Evolutionary conservation across 2,888 invertebrate genomes (phyloP), one percentile per base, ranked within the genome.

Genomic region (Drosophila melanosoma): DNA sequence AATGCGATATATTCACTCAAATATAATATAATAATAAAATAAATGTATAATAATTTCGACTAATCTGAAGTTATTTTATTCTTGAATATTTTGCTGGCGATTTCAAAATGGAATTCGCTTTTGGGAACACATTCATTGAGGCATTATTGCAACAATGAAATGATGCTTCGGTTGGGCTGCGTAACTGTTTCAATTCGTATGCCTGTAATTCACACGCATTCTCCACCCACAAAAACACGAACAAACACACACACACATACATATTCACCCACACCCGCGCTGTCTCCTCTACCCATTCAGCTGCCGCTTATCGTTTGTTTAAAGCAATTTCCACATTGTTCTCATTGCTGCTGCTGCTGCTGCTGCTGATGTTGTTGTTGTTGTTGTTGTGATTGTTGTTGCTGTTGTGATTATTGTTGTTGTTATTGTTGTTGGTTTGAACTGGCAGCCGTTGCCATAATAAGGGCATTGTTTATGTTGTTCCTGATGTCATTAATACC

Each of bases 391-490:
- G 8, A 8, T 45, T 3, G 12, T 42, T 20, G 20, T 23, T 73
- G 64, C 29, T 67, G 69, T n/a, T 66, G 52, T 54, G 53, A 57
- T 53, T 52, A 38, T 20, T 60, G 40, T 49, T 51, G 64, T 36
- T 52, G 49, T 53, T 52, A 38, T 20, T 60, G 40, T 49, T 51
- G 64, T 36, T 52, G 49, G 57, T 35, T 49, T 58, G 57, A 63
- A 40, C 71, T 67, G 81, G 71, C 77, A 76, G 81, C 71, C 80
- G 76, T 74, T 82, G 64, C 71, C 79, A 81, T 85, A 76, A 82
- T 88, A 88, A 79, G 83, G 69, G 66, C 81, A 79, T 86, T 89
- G 86, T 86, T 89, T 88, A 88, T 89, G 88, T 71, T 86, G 88
- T 85, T 81, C 71, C 79, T 83, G 83, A 68, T 79, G 81, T 74